These are phyloP conservation scores for Caradrina kadenii DNA, from an alignment of 2,888 invertebrate genomes.

Conservation along the genomic window DNA sequence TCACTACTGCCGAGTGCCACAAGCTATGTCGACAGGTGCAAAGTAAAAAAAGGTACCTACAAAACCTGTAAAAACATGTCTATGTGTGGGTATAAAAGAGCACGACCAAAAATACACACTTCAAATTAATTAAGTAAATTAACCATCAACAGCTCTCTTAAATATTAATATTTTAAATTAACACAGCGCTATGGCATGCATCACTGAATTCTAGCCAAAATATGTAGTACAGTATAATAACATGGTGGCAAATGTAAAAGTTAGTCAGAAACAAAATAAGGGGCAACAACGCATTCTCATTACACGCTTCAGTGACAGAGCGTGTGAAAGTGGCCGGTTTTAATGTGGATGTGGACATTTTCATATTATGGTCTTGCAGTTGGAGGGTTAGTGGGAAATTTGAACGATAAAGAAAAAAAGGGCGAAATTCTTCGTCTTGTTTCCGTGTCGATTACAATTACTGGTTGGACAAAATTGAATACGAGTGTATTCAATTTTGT, in stretches of 20 bases:
- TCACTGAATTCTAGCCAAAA: not conserved
- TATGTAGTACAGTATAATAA: constrained; percentile 7
- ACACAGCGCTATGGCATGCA: not conserved
- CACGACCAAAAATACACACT: too few relatives aligned
- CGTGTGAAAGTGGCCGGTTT: too few relatives aligned
- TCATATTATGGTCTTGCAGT: not conserved
- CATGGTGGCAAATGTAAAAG: not conserved
- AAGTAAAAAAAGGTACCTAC: too few relatives aligned
- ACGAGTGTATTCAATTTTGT: too few relatives aligned
- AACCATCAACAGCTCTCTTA: not conserved
- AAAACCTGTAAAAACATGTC: too few relatives aligned
- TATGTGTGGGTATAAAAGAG: too few relatives aligned
- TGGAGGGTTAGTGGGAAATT: not conserved
- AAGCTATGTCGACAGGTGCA: too few relatives aligned
- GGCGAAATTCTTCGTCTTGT: too few relatives aligned
- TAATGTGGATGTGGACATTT: not conserved
- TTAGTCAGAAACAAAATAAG: constrained; percentile 23
- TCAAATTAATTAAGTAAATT: not conserved
- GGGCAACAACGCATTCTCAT: constrained; percentile 12
- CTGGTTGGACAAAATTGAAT: too few relatives aligned
- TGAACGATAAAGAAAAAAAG: too few relatives aligned
- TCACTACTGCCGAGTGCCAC: too few relatives aligned
- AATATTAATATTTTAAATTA: not conserved
- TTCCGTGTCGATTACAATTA: too few relatives aligned
- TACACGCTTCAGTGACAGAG: constrained; percentile 5